A percentile compares a stretch with the other conserved stretches of the same genome.
phyloP scores from a whole-genome alignment of 2,797 vertebrate genomes.

The Glyptemys insculpta region DNA sequence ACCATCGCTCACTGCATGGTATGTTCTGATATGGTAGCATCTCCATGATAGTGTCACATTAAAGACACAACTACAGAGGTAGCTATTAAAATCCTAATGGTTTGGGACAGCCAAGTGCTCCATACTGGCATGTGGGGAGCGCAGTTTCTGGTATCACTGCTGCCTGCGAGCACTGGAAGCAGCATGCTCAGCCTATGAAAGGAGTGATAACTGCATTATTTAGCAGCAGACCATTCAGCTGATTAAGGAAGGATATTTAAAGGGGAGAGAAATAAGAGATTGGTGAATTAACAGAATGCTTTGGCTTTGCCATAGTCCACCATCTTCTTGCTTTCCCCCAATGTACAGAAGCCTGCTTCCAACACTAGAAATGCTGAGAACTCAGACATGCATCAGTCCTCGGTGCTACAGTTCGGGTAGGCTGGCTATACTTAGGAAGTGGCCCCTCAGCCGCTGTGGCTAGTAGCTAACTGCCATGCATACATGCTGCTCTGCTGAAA shows the following conservation, averaged over 20 bases:
- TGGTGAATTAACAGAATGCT: background rate
- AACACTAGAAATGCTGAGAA: background rate
- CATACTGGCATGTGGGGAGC: background rate
- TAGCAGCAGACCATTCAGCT: background rate
- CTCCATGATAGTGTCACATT: background rate
- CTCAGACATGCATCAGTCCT: background rate
- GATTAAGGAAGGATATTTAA: background rate
- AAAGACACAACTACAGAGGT: background rate
- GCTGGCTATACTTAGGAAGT: background rate
- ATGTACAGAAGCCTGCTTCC: background rate
- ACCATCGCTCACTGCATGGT: background rate
- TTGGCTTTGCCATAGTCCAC: slow-evolving; percentile 9
- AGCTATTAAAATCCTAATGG: background rate
- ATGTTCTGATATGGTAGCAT: background rate
- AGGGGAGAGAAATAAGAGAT: background rate
- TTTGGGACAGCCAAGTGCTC: background rate
- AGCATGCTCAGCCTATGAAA: accelerated
- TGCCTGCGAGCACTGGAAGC: background rate
- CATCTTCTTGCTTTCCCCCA: background rate
- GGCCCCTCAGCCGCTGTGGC: background rate
- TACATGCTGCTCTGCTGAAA: background rate
- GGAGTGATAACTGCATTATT: background rate
- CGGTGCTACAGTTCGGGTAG: accelerated
- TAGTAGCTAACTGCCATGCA: background rate
- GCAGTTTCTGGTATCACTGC: accelerated